Base-by-base conservation (phyloP, 2,113 vertebrate species). In the Grallaria varia region DNA sequence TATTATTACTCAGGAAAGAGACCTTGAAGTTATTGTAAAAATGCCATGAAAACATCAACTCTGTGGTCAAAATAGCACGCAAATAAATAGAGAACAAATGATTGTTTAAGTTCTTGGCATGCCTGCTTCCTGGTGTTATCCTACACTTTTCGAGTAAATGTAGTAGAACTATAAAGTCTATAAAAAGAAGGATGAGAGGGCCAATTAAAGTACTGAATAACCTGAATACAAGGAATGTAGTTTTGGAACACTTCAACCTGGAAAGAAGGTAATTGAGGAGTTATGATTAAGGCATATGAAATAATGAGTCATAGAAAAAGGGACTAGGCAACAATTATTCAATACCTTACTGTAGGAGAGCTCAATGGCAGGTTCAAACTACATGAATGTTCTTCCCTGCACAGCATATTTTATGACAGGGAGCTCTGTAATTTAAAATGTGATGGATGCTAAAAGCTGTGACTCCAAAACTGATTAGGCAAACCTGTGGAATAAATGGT, bases 11-110 rank as follows among this genome's bases (percentile, higher is more conserved):
- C 88, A 83, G 42, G 67, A 85, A 92, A 88, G 71, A 73, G 63
- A 86, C 78, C 92, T 95, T 90, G 82, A 45, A 66, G 50, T 69
- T 93, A 66, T 45, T 91, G 25, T 83, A 66, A 88, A 92, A 90
- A 88, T 53, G 53, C 20, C 45, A 17, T 20, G 31, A 73, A 83
- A 74, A 50, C 63, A 62, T 80, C 11, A 3, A 17, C 55, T 69
- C n/a, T 73, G 11, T 80, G 28, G 67, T 88, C 58, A 83, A 90
- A 95, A 93, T 66, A 92, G 37, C 88, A 62, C 44, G 45, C 45
- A 68, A 93, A 86, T 30, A 5, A 71, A 83, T 42, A 35, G 72
- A 68, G 47, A 90, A 44, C 31, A 76, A 85, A 68, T 33, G 14
- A 47, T 52, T 71, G 49, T 72, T 24, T 79, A 64, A 76, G 79